Evolutionary conservation across 2,888 invertebrate species (phyloP).

Genomic region (Hyppa rectilinea): DNA sequence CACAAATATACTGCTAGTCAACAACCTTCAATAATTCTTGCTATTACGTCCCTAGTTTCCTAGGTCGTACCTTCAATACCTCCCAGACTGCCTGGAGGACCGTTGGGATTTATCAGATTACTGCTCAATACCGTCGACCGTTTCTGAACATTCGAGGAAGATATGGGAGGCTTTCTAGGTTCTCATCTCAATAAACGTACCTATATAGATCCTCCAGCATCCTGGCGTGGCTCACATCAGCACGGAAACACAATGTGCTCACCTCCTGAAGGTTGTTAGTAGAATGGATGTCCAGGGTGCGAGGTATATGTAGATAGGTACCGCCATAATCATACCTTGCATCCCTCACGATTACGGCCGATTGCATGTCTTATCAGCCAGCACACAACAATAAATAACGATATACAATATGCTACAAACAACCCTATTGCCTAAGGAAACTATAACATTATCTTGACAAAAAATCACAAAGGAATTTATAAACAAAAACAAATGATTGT

Average conservation of each 20-base stretch:
- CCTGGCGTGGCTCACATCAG: neutral
- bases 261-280: neutral
- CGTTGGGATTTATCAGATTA: no score
- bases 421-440: conserved; percentile 45
- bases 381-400: conserved; percentile 18
- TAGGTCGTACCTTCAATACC: no score
- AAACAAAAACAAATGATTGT: conserved; percentile 79
- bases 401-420: conserved; percentile 29
- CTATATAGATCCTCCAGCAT: no score
- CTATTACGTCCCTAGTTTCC: no score
- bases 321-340: neutral
- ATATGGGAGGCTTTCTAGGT: no score
- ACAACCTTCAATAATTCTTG: no score
- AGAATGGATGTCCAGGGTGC: neutral
- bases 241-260: neutral
- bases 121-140: no score
- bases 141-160: no score
- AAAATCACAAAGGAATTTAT: conserved; percentile 67
- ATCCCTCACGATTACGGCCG: neutral
- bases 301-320: fast-evolving
- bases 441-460: conserved; percentile 43
- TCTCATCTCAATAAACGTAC: no score
- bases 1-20: no score
- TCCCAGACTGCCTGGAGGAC: no score
- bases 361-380: neutral